phyloP scores from a whole-genome alignment of 2,113 vertebrate species.

The Nestor notabilis region DNA sequence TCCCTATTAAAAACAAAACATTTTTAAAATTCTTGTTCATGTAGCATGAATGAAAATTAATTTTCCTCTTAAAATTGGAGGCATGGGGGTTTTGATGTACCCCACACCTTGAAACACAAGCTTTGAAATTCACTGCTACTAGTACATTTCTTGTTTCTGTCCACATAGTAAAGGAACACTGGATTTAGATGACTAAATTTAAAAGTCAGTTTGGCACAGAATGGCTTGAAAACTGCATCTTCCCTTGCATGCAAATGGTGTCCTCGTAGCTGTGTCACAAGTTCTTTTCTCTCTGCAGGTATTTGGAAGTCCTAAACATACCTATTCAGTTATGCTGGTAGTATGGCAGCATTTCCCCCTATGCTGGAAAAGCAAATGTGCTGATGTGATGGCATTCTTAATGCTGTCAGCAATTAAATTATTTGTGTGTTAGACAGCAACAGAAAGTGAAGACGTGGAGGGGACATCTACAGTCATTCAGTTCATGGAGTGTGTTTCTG shows the following conservation, averaged over 20 bases:
- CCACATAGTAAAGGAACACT: background rate
- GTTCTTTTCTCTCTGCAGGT: background rate
- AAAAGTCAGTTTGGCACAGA: background rate
- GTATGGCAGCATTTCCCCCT: background rate
- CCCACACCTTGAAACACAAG: background rate
- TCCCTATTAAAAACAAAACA: background rate
- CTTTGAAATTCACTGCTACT: conserved; percentile 14
- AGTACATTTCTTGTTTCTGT: background rate
- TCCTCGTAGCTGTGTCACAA: background rate
- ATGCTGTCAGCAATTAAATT: background rate
- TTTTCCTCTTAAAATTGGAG: background rate
- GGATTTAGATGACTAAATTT: conserved; percentile 18
- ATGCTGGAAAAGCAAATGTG: background rate
- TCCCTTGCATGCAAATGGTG: background rate
- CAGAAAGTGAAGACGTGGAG: background rate
- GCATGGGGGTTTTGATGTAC: background rate
- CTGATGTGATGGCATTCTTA: rapidly evolving
- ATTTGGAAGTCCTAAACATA: background rate
- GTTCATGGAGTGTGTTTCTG: background rate
- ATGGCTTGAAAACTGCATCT: conserved; percentile 3
- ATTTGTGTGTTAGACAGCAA: background rate
- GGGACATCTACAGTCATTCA: background rate
- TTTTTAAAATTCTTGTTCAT: background rate
- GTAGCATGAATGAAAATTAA: background rate
- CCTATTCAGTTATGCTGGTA: background rate